phyloP scores from a whole-genome alignment of 2,888 invertebrate species.

The Rhyacophila evoluta region DNA sequence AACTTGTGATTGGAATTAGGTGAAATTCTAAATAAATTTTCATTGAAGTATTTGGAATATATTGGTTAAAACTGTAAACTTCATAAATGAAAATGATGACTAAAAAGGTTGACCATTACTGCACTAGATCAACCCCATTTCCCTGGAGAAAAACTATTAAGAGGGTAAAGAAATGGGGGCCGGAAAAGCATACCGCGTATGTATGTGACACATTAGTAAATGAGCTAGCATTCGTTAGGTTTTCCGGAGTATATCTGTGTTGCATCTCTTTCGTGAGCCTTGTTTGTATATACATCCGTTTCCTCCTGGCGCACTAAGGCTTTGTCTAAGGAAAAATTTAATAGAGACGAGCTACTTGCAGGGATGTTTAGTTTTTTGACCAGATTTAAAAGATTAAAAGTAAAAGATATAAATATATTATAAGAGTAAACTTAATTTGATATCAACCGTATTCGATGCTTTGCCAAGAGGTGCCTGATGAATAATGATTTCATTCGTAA shows the following conservation, averaged over 20 bases:
- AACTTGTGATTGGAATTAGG: too few species aligned
- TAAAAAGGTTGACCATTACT: neutral
- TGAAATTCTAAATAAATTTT: too few species aligned
- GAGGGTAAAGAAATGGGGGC: slow-evolving; percentile 38
- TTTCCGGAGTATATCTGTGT: slow-evolving; percentile 43
- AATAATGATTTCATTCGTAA: too few species aligned
- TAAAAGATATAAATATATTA: too few species aligned
- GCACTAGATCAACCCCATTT: slow-evolving; percentile 35
- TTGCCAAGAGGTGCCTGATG: too few species aligned
- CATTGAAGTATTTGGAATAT: too few species aligned
- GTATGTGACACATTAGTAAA: slow-evolving; percentile 73
- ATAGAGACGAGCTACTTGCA: slow-evolving; percentile 41
- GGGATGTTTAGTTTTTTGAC: neutral
- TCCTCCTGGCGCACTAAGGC: slow-evolving; percentile 33
- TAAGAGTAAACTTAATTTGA: too few species aligned
- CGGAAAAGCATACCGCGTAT: slow-evolving; percentile 59
- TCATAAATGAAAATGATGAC: too few species aligned
- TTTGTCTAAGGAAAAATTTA: slow-evolving; percentile 54
- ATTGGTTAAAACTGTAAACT: too few species aligned
- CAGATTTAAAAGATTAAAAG: too few species aligned
- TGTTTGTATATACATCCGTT: slow-evolving; percentile 14
- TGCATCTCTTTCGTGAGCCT: slow-evolving; percentile 28
- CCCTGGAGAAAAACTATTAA: slow-evolving; percentile 53
- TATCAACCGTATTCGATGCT: too few species aligned
- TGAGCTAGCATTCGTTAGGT: slow-evolving; percentile 71